Base-by-base conservation (phyloP, 2,888 invertebrate genomes). In the Margaritifera margaritifera region DNA sequence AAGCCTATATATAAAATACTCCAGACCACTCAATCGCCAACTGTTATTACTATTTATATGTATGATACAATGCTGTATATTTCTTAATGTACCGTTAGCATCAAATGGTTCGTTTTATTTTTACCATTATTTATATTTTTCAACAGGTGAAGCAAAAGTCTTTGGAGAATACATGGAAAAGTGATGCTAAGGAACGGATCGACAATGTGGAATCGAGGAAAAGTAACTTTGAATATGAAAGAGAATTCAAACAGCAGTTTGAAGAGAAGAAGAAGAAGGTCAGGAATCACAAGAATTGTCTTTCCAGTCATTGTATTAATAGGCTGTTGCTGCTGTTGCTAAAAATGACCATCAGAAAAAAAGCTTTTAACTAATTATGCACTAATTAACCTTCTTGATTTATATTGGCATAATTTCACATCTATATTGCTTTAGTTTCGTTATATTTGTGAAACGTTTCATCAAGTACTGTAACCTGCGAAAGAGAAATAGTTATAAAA, bases 251-350 rank as follows among this genome's bases (percentile, higher is more conserved):
- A 59, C 66, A 75, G 1, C 81, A 77, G 56, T 62, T 84, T 6
- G 78, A 80, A 11, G 68, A 66, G 11, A 80, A 80, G 63, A 71
- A 73, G 20, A 72, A 71, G 69, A 78, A 79, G 80, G 82, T 81
- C 67, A 24, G 63, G n/a, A 42, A 22, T 20, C 19, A 54, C 25
- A 60, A 6, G 42, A 11, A 42, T 42, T 11, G 42, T 42, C 19
- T 64, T n/a, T 8, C 55, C 24, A 25, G 20, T 20, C 27, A 60
- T 20, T 19, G n/a, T 54, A n/a, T 15, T 54, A 18, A 51, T 25
- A 6, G 19, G 18, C 55, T 24, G 20, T 22, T 20, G 4, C 24
- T 55, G 55, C 20, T 3, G 20, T 8, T 55, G 24, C 6, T 55
- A 4, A 55, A 55, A 55, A 2, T 22, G 8, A 42, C 11, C 42